Evolutionary conservation across 2,888 invertebrate genomes (phyloP).

Genomic region (Miltochrista miniata): DNA sequence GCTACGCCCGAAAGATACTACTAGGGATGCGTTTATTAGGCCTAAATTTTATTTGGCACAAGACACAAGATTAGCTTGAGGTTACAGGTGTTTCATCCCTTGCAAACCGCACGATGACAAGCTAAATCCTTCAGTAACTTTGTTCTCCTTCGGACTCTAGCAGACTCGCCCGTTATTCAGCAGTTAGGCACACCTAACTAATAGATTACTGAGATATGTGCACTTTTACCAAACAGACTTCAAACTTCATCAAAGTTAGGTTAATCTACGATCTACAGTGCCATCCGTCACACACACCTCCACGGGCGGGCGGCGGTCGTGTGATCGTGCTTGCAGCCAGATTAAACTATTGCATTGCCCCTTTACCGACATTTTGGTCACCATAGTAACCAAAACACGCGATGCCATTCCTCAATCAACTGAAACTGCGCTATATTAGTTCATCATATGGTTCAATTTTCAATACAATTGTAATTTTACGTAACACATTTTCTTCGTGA

Average conservation of each 20-base stretch:
- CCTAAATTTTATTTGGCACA: no score
- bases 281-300: conserved; percentile 54
- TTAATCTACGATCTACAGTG: conserved; percentile 21
- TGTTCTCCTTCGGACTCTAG: no score
- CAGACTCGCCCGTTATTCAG: no score
- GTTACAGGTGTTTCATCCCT: no score
- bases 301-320: conserved; percentile 65
- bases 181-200: no score
- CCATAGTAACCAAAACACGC: conserved; percentile 72
- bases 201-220: no score
- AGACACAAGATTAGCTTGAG: no score
- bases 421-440: conserved; percentile 11
- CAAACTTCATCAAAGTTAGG: not conserved
- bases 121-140: no score
- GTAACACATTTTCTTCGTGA: conserved; percentile 46
- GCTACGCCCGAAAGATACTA: no score
- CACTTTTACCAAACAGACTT: not conserved
- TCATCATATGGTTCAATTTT: conserved; percentile 10
- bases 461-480: not conserved
- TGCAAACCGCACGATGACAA: no score
- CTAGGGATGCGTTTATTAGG: no score
- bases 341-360: conserved; percentile 76
- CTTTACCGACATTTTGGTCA: conserved; percentile 70
- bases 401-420: conserved; percentile 30
- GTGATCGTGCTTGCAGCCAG: conserved; percentile 71